Conservation (phyloP, 2,797 vertebrate species). For the Sebastes dallii region DNA sequence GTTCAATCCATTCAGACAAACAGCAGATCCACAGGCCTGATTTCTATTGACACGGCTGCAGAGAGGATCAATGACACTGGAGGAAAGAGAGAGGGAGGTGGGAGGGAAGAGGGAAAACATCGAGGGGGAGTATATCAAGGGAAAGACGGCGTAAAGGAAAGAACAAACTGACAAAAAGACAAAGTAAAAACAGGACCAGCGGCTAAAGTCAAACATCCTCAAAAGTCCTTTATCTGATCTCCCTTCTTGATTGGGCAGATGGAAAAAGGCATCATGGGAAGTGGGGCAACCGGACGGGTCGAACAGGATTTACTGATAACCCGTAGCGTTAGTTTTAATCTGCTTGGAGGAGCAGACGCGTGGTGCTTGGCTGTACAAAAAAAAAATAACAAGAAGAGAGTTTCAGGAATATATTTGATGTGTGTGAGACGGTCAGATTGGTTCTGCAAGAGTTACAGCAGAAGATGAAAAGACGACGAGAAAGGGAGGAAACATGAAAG, state of each 20-base stretch:
- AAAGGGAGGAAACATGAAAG: slow-evolving; percentile 67
- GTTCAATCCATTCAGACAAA: slow-evolving; percentile 46
- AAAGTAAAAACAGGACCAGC: background rate
- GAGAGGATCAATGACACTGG: slow-evolving; percentile 55
- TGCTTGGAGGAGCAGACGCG: slow-evolving; percentile 39
- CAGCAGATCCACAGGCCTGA: slow-evolving; percentile 47
- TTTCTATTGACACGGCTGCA: slow-evolving; percentile 48
- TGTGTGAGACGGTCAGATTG: slow-evolving; percentile 40
- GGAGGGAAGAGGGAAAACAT: background rate
- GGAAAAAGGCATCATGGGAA: slow-evolving; percentile 56
- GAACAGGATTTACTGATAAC: slow-evolving; percentile 42
- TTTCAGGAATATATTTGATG: slow-evolving; percentile 29
- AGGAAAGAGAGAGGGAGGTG: background rate
- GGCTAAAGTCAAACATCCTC: slow-evolving; percentile 1
- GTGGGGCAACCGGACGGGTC: slow-evolving; percentile 46
- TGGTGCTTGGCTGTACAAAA: slow-evolving; percentile 14
- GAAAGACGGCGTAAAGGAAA: background rate
- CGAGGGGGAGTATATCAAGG: background rate
- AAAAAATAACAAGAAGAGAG: slow-evolving; percentile 28
- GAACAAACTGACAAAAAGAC: background rate
- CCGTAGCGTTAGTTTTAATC: slow-evolving; percentile 56
- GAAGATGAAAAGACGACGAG: slow-evolving; percentile 68
- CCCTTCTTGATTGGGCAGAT: slow-evolving; percentile 15
- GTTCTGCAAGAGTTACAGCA: slow-evolving; percentile 65
- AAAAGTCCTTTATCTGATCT: slow-evolving; percentile 21